phyloP scores from a whole-genome alignment of 2,888 invertebrate species.

The Leptothorax acervorum region DNA sequence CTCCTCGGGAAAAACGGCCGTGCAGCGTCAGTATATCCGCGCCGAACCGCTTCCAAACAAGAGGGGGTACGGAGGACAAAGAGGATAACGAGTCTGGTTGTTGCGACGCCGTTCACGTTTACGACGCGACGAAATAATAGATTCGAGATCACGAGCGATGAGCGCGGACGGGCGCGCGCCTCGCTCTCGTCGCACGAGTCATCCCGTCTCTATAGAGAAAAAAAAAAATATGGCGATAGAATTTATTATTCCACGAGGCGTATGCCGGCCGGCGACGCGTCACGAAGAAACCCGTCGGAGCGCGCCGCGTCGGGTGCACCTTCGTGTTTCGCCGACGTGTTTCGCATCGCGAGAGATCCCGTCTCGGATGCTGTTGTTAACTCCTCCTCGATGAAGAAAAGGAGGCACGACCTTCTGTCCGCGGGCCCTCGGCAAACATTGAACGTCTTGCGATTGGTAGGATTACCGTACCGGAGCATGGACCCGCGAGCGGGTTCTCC shows the following conservation, averaged over 20 bases:
- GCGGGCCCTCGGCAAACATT: slow-evolving; percentile 38
- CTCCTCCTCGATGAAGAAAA: neutral
- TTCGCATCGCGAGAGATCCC: slow-evolving; percentile 46
- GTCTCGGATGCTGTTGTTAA: slow-evolving; percentile 34
- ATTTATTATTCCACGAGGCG: slow-evolving; percentile 44
- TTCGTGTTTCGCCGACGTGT: slow-evolving; percentile 41
- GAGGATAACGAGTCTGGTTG: slow-evolving; percentile 1
- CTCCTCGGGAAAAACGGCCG: neutral
- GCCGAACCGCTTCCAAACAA: neutral
- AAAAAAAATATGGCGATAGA: slow-evolving; percentile 21
- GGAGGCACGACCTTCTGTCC: slow-evolving; percentile 37
- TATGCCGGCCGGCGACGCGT: slow-evolving; percentile 9
- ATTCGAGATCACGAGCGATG: slow-evolving; percentile 36
- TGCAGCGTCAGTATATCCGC: neutral
- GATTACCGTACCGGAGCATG: slow-evolving; percentile 18
- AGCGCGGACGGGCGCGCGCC: neutral
- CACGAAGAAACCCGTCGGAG: slow-evolving; percentile 24
- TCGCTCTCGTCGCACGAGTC: slow-evolving; percentile 10
- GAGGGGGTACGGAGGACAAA: neutral
- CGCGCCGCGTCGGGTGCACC: slow-evolving; percentile 48
- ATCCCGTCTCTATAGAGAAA: neutral
- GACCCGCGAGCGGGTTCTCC: slow-evolving; percentile 11
- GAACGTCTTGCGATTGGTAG: slow-evolving; percentile 32
- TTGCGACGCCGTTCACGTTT: slow-evolving; percentile 39
- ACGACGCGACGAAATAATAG: slow-evolving; percentile 27